These are phyloP conservation scores for Platysteira castanea DNA, from an alignment of 2,113 vertebrate genomes.

Conservation along the genomic window DNA sequence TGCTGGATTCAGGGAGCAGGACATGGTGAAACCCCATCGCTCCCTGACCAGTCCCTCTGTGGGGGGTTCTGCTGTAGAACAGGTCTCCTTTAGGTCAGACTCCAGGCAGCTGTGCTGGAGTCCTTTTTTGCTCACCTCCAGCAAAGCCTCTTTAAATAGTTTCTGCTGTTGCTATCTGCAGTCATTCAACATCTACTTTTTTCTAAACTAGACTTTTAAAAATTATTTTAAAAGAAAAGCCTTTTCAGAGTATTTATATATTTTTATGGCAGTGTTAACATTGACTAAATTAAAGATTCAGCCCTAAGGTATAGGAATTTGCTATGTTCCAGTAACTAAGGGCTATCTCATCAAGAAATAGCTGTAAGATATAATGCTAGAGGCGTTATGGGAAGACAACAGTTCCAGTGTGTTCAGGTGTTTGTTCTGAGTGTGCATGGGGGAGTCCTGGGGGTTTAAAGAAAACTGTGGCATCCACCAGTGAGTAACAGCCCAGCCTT, in stretches of 20 bases:
- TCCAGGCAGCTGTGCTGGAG: neutral
- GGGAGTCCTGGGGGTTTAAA: neutral
- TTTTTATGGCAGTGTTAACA: slow-evolving; percentile 37
- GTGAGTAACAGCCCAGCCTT: neutral
- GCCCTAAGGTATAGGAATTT: neutral
- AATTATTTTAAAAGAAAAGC: slow-evolving; percentile 14
- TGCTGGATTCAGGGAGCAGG: neutral
- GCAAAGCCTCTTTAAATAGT: neutral
- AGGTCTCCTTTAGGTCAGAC: neutral
- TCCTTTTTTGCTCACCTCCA: neutral
- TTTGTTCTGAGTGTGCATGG: neutral
- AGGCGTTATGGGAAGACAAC: neutral
- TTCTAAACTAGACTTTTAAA: slow-evolving; percentile 31
- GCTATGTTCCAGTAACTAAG: neutral
- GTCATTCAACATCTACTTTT: neutral
- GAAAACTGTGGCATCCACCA: neutral
- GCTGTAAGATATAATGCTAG: neutral
- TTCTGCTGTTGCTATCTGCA: neutral
- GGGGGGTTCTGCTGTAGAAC: neutral
- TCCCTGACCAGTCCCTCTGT: neutral
- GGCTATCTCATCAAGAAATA: neutral
- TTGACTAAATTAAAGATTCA: neutral
- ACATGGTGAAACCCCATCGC: neutral
- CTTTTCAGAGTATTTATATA: slow-evolving; percentile 49
- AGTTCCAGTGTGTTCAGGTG: accelerated